These are phyloP conservation scores for Gopherus flavomarginatus DNA, from an alignment of 2,113 vertebrate species.

Conservation along the genomic window DNA sequence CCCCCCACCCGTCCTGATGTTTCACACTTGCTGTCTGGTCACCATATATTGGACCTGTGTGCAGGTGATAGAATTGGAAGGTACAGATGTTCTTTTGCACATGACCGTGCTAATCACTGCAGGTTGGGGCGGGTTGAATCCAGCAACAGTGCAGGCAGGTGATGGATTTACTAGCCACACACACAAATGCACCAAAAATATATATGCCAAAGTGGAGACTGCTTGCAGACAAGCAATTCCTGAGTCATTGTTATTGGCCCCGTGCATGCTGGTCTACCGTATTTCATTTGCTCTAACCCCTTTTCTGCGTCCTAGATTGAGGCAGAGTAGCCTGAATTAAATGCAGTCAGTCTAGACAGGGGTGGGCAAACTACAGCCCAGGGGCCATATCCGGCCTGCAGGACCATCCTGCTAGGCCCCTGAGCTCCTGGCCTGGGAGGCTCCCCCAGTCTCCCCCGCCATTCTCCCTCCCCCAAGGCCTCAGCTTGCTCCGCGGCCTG, in stretches of 20 bases:
- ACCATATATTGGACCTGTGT: no score
- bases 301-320: not conserved
- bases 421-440: no score
- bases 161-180: not conserved
- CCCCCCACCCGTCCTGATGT: no score
- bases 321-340: conserved; percentile 19
- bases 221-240: not conserved
- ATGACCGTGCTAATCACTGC: fast-evolving
- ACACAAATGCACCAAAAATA: fast-evolving
- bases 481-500: no score
- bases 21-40: no score
- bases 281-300: not conserved
- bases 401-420: no score
- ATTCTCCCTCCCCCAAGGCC: no score
- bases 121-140: not conserved
- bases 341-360: not conserved
- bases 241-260: not conserved
- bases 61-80: no score
- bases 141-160: no score
- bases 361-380: no score
- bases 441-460: no score
- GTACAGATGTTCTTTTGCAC: not conserved
- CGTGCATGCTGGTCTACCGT: not conserved
- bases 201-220: fast-evolving
- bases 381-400: no score